Evolutionary conservation across 2,888 invertebrate species (phyloP), one percentile per base, ranked within the genome.

Genomic region (Sepioteuthis lessoniana): DNA sequence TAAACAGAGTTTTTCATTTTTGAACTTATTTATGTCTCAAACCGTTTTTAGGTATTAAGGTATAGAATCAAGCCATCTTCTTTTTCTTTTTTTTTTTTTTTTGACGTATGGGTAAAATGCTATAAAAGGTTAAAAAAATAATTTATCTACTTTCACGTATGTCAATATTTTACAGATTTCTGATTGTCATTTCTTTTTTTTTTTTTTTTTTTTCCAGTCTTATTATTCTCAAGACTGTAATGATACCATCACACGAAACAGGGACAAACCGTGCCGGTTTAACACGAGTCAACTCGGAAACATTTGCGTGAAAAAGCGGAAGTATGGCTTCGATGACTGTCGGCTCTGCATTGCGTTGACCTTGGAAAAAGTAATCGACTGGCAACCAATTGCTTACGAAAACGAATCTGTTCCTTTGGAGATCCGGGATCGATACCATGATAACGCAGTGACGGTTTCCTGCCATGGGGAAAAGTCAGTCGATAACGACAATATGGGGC

Each of bases 261-360:
- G 95, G 94, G 94, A 95, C 25, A 95, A 98, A 97, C 98, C 98
- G 91, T 99, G 99, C 97, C 98, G 98, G 95, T 98, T 99, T 95
- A 98, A 98, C 93, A 97, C 98, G 94, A 97, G 98, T 94, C 76
- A 35, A n/a, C n/a, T 76, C 0, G 76, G 98, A 93, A 94, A 94
- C 16, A 96, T 96, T 93, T 99, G 99, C 97, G 98, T 98, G 94
- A 97, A 98, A 94, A 98, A 98, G 60, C 98, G 98, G 95, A 98
- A 98, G 96, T 99, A 98, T 97, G 99, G 99, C 97, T 99, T 98
- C 97, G 98, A 98, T 95, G 98, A 98, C 95, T 98, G 98, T 94
- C 98, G 97, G 94, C 99, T 99, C n/a, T 99, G 99, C 97, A 98
- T 99, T 97, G 98, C 99, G 97, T 98, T 99, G 96, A 99, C 99